Evolutionary conservation across 2,113 vertebrate species (phyloP), one percentile per base, ranked within the genome.

Genomic region (Monarcha castaneiventris): DNA sequence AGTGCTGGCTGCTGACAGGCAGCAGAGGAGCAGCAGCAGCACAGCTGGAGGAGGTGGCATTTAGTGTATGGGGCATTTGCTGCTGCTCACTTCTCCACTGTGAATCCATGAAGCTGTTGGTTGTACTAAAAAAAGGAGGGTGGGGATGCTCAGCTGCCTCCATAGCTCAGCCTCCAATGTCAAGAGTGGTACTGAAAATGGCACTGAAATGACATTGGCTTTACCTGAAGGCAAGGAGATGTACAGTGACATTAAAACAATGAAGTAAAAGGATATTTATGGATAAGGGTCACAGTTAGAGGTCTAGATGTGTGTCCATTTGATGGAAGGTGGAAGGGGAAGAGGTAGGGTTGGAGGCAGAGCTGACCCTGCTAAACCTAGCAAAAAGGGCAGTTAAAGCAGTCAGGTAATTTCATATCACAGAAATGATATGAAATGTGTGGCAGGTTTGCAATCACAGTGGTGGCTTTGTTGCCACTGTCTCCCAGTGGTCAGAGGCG

Each of bases 141-240:
- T 30, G 37, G n/a, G 18, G 23, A n/a, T 25, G 32, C 35, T 82
- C 32, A 46, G n/a, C n/a, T 0, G 0, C 25, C 33, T 51, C 39
- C 3, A 7, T 7, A 59, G 20, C 39, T 84, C 46, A 55, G 39
- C 44, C 67, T 90, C 43, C 4, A 5, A 4, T 8, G 9, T 39
- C 23, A 56, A 21, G 11, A n/a, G 25, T 12, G 16, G 26, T 1
- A 1, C 33, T 61, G 56, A 72, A 91, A 74, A 81, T 22, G 56
- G 8, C 68, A 46, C 32, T 3, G 3, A 71, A 78, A 75, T 51
- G 30, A 11, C 33, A 17, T 13, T 41, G 41, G 10, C 37, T 5
- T 74, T 69, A 61, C 37, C 49, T 71, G 81, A 55, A 77, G 46
- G 63, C n/a, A 66, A 37, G 55, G 37, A 67, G 49, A 37, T 26